Base-by-base conservation (phyloP, 2,113 vertebrate species). In the Archilochus colubris region DNA sequence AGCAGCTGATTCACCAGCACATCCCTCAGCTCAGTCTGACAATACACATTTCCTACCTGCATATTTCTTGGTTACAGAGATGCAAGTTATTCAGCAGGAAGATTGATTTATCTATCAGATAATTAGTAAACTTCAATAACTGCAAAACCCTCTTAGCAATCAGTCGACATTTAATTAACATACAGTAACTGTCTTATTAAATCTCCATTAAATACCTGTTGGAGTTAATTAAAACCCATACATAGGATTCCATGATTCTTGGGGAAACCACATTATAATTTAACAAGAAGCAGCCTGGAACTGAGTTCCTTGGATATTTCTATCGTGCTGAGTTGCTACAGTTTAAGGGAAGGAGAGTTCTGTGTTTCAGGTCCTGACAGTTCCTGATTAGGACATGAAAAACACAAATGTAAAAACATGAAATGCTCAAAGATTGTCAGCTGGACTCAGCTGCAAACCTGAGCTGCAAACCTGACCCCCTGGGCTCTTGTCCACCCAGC, bases 181-280 rank as follows among this genome's bases (percentile, higher is more conserved):
- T 97, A 97, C 97, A 98, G 97, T 98, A 98, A 98, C 98, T 98
- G 97, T 97, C 98, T 96, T 98, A 97, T 98, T 98, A 98, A 98
- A 98, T 98, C 97, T 97, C 96, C 97, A 96, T 98, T 98, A 98
- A 98, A 97, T 94, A 97, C 96, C 97, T 98, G 96, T 97, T 98
- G 97, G 94, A 98, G 97, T 97, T 98, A 98, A 98, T 98, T 98
- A 98, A 97, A 98, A 96, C 89, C 94, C 91, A 67, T 88, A 95
- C 69, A 89, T 93, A 91, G 81, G 81, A 95, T 93, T 96, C 83
- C 44, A 75, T 24, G 2, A 92, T 93, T 97, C 95, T 93, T 94
- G 91, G 66, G 91, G 93, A 98, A 97, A 81, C 31, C 59, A 95
- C 91, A 75, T 82, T 95, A 74, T 9, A 94, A 72, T 78, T 95